These are phyloP conservation scores for Umimayanthus chanpuru DNA, from an alignment of 92 coral and sea anemone species.

Conservation along the genomic window DNA sequence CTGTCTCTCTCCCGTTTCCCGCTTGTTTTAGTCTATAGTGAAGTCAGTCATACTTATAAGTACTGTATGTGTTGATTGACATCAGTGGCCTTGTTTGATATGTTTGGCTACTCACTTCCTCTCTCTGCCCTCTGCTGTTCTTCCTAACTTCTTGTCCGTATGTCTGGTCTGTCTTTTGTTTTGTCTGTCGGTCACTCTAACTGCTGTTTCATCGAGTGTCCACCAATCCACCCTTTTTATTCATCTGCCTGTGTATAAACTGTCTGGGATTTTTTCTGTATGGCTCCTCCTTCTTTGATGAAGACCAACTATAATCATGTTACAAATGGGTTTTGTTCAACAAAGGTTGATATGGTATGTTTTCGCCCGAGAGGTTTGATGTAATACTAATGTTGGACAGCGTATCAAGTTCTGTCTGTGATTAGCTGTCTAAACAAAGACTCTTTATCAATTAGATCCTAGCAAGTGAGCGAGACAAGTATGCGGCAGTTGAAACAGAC, in stretches of 20 bases:
- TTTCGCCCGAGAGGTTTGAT: too few species aligned
- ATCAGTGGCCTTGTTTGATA: neutral
- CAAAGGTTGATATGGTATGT: too few species aligned
- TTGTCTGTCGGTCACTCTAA: too few species aligned
- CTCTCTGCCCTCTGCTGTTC: neutral
- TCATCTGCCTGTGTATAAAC: too few species aligned
- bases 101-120: neutral
- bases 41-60: too few species aligned
- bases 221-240: too few species aligned
- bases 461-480: conserved; percentile 83
- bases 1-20: too few species aligned
- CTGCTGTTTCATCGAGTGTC: too few species aligned
- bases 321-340: too few species aligned
- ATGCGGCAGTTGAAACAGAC: conserved; percentile 88
- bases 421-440: neutral
- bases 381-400: neutral
- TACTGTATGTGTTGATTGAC: neutral
- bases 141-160: neutral
- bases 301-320: too few species aligned
- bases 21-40: neutral
- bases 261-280: too few species aligned
- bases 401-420: neutral
- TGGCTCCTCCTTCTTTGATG: too few species aligned
- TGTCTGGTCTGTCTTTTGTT: neutral
- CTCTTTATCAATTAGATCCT: conserved; percentile 62